phyloP scores from a whole-genome alignment of 2,797 vertebrate species.

The Oryzias dopingdopingensis region DNA sequence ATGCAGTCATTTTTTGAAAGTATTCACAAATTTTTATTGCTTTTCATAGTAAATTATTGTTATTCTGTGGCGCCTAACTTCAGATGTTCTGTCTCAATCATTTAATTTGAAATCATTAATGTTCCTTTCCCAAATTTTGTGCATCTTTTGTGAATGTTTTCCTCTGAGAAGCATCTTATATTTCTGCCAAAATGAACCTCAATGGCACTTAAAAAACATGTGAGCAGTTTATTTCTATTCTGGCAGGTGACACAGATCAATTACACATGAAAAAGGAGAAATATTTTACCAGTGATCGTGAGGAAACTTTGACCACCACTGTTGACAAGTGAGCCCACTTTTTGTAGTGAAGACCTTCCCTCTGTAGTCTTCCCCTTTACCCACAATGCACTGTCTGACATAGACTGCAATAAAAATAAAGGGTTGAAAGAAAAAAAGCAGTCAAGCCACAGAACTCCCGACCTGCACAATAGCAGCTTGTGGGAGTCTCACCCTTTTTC shows the following conservation, averaged over 20 bases:
- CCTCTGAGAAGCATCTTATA: too few relatives aligned
- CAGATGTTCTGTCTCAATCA: too few relatives aligned
- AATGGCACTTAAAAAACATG: too few relatives aligned
- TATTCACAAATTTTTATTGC: too few relatives aligned
- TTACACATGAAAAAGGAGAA: background rate
- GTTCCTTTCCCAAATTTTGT: too few relatives aligned
- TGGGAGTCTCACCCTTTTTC: constrained; percentile 85
- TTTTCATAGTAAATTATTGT: too few relatives aligned
- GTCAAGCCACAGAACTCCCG: background rate
- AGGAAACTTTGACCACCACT: constrained; percentile 89
- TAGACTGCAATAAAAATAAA: constrained; percentile 78
- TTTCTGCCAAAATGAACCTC: too few relatives aligned
- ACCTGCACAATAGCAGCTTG: background rate
- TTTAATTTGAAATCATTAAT: too few relatives aligned
- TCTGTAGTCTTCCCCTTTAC: constrained; percentile 83
- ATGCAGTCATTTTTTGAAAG: too few relatives aligned
- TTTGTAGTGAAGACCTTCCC: constrained; percentile 81
- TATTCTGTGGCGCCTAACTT: too few relatives aligned
- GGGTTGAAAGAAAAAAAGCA: background rate
- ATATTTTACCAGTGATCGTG: constrained; percentile 88
- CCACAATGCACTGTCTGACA: constrained; percentile 86
- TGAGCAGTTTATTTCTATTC: background rate
- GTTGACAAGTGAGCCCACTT: constrained; percentile 85
- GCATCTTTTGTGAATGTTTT: too few relatives aligned
- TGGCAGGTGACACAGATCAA: background rate